phyloP scores from a whole-genome alignment of 2,888 invertebrate species.

The Azorinus chamasolen region DNA sequence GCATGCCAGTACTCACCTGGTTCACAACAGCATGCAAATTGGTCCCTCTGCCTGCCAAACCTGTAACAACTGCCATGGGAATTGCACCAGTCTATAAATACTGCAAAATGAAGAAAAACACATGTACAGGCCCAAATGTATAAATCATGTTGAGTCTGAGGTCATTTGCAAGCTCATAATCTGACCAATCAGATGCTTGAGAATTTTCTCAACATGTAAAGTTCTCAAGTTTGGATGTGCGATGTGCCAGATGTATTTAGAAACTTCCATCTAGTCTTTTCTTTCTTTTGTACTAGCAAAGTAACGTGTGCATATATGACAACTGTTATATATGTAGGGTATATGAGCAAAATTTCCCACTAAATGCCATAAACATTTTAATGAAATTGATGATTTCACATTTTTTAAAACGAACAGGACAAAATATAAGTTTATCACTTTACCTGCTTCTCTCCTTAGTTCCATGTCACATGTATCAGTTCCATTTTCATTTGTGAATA shows the following conservation, averaged over 20 bases:
- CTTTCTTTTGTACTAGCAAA: too few relatives aligned
- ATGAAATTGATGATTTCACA: too few relatives aligned
- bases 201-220: neutral
- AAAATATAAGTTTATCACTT: too few relatives aligned
- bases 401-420: too few relatives aligned
- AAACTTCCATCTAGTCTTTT: too few relatives aligned
- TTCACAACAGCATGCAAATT: constrained; percentile 56
- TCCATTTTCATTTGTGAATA: constrained; percentile 22
- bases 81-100: constrained; percentile 46
- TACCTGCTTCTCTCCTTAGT: constrained; percentile 45
- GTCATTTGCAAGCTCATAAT: neutral
- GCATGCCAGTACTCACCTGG: constrained; percentile 19
- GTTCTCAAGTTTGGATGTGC: neutral
- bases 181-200: too few relatives aligned
- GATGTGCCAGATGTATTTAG: neutral
- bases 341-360: too few relatives aligned
- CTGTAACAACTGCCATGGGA: constrained; percentile 52
- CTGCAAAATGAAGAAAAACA: constrained; percentile 36
- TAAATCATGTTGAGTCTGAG: neutral
- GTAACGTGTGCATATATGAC: too few relatives aligned
- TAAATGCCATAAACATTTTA: too few relatives aligned
- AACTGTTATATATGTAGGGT: too few relatives aligned
- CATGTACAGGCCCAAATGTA: neutral
- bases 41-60: constrained; percentile 25
- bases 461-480: constrained; percentile 34